phyloP scores from a whole-genome alignment of 2,888 invertebrate species.

The Candidula unifasciata region DNA sequence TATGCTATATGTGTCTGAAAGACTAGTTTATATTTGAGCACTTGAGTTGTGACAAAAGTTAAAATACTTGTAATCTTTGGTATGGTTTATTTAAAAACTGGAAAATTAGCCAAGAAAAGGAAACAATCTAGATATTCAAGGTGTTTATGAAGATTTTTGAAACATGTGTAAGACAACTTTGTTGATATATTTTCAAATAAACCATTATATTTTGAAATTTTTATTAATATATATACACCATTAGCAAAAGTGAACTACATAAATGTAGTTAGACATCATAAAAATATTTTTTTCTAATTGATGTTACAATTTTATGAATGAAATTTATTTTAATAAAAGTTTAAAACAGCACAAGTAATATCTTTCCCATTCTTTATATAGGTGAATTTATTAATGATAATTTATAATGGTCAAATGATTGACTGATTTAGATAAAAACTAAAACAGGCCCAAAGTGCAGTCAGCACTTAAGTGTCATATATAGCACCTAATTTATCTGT shows the following conservation, averaged over 20 bases:
- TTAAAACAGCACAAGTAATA: not conserved
- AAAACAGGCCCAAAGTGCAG: constrained; percentile 35
- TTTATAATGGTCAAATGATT: not conserved
- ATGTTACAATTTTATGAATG: not conserved
- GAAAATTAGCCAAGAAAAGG: not conserved
- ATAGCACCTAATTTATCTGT: constrained; percentile 23
- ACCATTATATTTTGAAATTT: not conserved
- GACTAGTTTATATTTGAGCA: not conserved
- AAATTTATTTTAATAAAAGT: not conserved
- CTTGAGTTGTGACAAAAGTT: not conserved
- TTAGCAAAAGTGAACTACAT: not conserved
- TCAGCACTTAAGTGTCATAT: constrained; percentile 1
- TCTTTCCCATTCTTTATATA: not conserved
- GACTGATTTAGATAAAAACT: not conserved
- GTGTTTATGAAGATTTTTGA: not conserved
- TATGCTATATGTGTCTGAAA: not conserved
- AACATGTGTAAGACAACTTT: not conserved
- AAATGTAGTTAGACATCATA: not conserved
- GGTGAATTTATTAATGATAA: not conserved
- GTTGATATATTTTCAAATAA: too few relatives aligned
- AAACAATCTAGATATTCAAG: not conserved
- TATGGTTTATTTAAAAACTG: not conserved
- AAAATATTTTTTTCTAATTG: not conserved
- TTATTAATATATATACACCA: not conserved
- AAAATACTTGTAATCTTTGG: not conserved